Evolutionary conservation across 2,888 invertebrate species (phyloP), one percentile per base, ranked within the genome.

Genomic region (Dinocampus coccinellae): DNA sequence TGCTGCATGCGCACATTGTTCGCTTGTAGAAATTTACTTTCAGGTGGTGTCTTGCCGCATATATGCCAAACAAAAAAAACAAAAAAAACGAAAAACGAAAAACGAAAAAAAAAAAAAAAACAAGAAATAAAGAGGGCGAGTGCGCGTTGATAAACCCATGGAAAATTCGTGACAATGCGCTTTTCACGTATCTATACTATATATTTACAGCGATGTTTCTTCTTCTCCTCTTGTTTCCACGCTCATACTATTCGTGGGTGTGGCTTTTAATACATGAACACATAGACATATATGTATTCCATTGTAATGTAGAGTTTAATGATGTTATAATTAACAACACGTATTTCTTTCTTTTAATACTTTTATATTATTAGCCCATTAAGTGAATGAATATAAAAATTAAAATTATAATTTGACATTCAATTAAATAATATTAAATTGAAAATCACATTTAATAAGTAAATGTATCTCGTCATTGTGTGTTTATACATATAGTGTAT

Each of bases 1-100:
- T 66, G 61, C 53, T 67, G 66, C 71, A 71, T 71, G 71, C 16
- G 64, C 62, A 36, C 71, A 67, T 71, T 71, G 71, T 70, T 65
- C 58, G 53, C 71, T 61, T 24, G 71, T 42, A 42, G 55, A 69
- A 69, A 71, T 71, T 71, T 71, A 71, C 66, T 71, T 62, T 55
- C 71, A 71, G 67, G 71, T 71, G 66, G 71, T 71, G 71, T 71
- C 66, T 71, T 71, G 36, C 33, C 60, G 55, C 53, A 66, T 66
- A 67, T 67, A 55, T 66, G 60, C 29, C n/a, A 11, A 11, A 22
- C 16, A 13, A 9, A 20, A 20, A 64, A 53, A 57, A 64, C 63
- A 20, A 16, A 16, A 16, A 39, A 29, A 55, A n/a, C n/a, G n/a
- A n/a, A n/a, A n/a, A n/a, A n/a, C n/a, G n/a, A n/a, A n/a, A n/a